These are phyloP conservation scores for Dromococcyx pavoninus DNA, from an alignment of 2,797 vertebrate genomes.

Conservation along the genomic window DNA sequence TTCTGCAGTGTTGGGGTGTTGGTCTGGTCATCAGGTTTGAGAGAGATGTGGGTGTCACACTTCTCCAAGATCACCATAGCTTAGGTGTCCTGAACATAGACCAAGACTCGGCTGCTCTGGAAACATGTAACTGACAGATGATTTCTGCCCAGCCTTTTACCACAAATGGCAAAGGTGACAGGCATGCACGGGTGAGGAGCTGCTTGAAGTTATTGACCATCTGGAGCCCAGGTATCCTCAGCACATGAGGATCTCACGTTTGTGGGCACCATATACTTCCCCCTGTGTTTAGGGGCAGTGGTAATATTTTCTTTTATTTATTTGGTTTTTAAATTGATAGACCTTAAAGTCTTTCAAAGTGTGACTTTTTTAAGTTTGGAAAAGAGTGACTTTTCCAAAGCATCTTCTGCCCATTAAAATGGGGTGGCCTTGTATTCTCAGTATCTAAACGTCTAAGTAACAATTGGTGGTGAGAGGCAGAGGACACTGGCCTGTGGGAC, in stretches of 20 bases:
- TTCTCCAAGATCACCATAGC: not conserved
- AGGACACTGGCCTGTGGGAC: not conserved
- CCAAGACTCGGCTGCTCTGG: rapidly evolving
- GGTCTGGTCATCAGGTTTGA: not conserved
- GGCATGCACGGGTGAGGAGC: not conserved
- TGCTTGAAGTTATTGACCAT: not conserved
- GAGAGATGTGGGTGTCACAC: not conserved
- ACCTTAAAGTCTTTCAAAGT: not conserved
- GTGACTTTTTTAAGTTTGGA: no score
- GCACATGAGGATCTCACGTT: not conserved
- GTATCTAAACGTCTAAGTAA: not conserved
- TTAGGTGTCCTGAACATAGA: not conserved
- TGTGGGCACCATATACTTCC: not conserved
- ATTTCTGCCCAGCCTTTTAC: not conserved
- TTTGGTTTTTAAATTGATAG: not conserved
- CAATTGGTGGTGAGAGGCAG: not conserved
- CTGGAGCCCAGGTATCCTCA: not conserved
- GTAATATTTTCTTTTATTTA: not conserved
- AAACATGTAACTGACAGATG: not conserved
- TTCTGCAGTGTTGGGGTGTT: not conserved
- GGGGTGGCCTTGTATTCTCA: not conserved
- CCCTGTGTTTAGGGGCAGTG: not conserved
- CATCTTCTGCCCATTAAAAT: not conserved
- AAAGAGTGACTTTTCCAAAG: not conserved
- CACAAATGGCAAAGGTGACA: not conserved